A percentile compares a stretch with the other conserved stretches of the same genome.
Conservation (phyloP, 2,797 vertebrate genomes). For the Molossus molossus region DNA sequence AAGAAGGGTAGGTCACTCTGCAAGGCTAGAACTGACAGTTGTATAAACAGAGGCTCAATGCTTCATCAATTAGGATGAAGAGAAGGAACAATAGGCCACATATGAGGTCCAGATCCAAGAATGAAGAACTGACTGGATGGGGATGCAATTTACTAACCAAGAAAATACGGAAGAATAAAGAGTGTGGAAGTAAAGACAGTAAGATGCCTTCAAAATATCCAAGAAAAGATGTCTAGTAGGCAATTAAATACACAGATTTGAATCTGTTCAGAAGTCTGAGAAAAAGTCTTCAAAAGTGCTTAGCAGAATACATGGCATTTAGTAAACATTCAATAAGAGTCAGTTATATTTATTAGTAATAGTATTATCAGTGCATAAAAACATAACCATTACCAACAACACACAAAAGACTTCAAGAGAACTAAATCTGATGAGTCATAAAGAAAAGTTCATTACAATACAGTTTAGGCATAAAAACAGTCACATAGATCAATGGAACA, state of each 20-base stretch:
- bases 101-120: not conserved
- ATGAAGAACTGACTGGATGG: not conserved
- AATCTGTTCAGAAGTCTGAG: not conserved
- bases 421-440: not conserved
- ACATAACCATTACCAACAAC: not conserved
- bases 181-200: not conserved
- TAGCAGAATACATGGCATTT: not conserved
- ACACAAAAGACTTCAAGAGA: not conserved
- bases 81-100: not conserved
- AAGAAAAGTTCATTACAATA: not conserved
- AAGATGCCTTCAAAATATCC: not conserved
- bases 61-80: not conserved
- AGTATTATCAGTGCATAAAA: not conserved
- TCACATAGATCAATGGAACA: not conserved
- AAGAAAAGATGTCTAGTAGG: not conserved
- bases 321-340: not conserved
- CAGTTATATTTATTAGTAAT: not conserved
- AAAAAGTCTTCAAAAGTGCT: not conserved
- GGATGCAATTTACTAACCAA: not conserved
- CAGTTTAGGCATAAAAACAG: not conserved
- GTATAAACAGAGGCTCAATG: not conserved
- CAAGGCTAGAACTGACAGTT: not conserved
- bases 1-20: not conserved
- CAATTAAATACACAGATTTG: not conserved
- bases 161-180: not conserved